Conservation (phyloP, 1,140 invertebrate species). For the Mactra quadrangularis region DNA sequence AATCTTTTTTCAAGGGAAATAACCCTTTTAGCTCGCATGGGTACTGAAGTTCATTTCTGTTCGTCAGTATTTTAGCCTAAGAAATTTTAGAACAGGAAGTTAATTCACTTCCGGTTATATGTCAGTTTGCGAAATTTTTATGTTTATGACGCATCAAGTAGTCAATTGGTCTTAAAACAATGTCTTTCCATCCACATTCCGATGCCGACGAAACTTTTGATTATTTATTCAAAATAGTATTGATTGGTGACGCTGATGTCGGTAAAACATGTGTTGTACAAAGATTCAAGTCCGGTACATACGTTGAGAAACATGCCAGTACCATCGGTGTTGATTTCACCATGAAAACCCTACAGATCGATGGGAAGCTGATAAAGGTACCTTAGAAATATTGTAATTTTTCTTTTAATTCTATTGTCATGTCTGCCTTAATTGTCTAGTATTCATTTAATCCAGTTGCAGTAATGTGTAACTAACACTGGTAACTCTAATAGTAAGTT, state of each 20-base stretch:
- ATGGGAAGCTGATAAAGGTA: slow-evolving; percentile 97
- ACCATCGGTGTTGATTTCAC: slow-evolving; percentile 98
- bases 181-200: slow-evolving; percentile 69
- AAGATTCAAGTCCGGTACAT: slow-evolving; percentile 96
- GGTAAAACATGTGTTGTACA: slow-evolving; percentile 88
- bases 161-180: slow-evolving; percentile 24
- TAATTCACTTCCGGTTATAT: slow-evolving; percentile 42
- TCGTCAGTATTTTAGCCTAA: too few species aligned
- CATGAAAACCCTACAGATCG: slow-evolving; percentile 96
- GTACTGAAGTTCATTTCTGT: too few species aligned
- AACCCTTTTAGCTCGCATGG: too few species aligned
- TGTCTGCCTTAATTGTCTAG: too few species aligned
- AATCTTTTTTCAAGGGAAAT: too few species aligned
- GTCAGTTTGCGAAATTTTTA: slow-evolving; percentile 37
- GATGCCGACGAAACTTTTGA: slow-evolving; percentile 82
- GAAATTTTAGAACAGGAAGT: slow-evolving; percentile 15
- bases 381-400: too few species aligned
- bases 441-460: not conserved
- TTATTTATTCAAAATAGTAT: slow-evolving; percentile 83
- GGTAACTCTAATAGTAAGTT: not conserved
- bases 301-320: slow-evolving; percentile 95
- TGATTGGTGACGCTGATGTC: slow-evolving; percentile 83
- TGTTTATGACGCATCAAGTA: slow-evolving; percentile 54
- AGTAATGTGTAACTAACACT: not conserved
- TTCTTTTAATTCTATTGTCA: too few species aligned